Percentiles rank a stretch among this genome's conserved stretches.
These are phyloP conservation scores for Peromyscus attwateri DNA, from an alignment of 2,797 vertebrate genomes.

Conservation along the genomic window DNA sequence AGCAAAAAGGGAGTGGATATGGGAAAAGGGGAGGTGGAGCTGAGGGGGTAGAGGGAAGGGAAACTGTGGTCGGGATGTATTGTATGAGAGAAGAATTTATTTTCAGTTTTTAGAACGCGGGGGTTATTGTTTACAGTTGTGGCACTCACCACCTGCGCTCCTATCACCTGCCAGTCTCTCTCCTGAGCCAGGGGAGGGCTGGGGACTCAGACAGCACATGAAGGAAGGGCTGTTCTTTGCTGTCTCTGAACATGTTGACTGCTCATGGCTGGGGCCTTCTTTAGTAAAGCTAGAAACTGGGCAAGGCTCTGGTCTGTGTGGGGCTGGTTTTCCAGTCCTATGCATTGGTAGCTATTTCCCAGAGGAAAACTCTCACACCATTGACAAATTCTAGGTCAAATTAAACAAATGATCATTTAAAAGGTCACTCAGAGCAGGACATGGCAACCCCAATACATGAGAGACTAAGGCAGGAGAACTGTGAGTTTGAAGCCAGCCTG, in stretches of 20 bases:
- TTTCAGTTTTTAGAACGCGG: neutral
- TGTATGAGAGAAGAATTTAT: neutral
- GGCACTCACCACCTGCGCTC: neutral
- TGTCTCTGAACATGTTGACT: neutral
- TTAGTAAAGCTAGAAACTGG: neutral
- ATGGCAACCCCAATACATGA: neutral
- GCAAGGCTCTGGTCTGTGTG: neutral
- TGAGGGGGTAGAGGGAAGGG: neutral
- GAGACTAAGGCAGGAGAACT: neutral
- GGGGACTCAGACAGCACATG: neutral
- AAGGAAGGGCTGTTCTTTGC: neutral
- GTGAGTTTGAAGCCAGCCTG: neutral
- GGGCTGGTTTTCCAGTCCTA: neutral
- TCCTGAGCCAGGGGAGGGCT: neutral
- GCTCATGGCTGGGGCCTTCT: neutral
- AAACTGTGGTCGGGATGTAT: neutral
- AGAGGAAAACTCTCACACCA: neutral
- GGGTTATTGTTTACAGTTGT: neutral
- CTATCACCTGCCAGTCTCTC: neutral
- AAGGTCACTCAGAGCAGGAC: neutral
- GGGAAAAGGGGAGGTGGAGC: neutral
- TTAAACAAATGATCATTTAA: conserved; percentile 7
- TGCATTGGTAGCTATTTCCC: neutral
- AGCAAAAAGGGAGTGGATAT: neutral
- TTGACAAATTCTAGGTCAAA: neutral